A percentile compares a stretch with the other conserved stretches of the same genome.
phyloP scores from a whole-genome alignment of 2,113 vertebrate species.

The Phainopepla nitens region DNA sequence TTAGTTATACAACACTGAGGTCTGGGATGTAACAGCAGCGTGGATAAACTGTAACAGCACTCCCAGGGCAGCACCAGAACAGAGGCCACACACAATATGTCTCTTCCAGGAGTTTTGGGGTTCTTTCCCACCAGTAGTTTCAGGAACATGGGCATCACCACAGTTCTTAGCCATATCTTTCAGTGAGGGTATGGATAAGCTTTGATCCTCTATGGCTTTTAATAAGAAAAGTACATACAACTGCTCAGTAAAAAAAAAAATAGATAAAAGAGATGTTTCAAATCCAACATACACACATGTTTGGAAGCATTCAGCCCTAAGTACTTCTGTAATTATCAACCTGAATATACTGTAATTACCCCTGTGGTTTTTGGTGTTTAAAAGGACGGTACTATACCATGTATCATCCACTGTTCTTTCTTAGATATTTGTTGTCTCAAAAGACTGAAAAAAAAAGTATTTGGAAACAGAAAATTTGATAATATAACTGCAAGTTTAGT shows the following conservation, averaged over 20 bases:
- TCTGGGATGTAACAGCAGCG: background rate
- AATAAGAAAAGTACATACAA: background rate
- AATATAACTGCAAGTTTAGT: background rate
- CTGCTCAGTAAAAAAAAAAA: background rate
- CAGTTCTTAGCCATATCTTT: background rate
- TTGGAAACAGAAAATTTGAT: background rate
- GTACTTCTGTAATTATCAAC: background rate
- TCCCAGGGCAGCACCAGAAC: background rate
- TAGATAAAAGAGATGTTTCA: background rate
- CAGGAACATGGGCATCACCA: background rate
- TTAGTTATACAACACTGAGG: background rate
- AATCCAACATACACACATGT: background rate
- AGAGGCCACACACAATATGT: background rate
- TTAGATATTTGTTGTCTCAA: background rate
- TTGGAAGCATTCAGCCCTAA: background rate
- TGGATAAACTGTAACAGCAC: background rate
- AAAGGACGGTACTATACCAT: background rate
- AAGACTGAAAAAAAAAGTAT: background rate
- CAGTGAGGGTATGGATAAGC: background rate
- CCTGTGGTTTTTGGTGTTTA: background rate
- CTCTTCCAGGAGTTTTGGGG: background rate
- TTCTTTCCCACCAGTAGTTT: background rate
- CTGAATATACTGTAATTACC: background rate
- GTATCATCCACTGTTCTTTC: rapidly evolving
- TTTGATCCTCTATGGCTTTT: background rate